Evolutionary conservation across 2,113 vertebrate species (phyloP).

Genomic region (Riparia riparia): DNA sequence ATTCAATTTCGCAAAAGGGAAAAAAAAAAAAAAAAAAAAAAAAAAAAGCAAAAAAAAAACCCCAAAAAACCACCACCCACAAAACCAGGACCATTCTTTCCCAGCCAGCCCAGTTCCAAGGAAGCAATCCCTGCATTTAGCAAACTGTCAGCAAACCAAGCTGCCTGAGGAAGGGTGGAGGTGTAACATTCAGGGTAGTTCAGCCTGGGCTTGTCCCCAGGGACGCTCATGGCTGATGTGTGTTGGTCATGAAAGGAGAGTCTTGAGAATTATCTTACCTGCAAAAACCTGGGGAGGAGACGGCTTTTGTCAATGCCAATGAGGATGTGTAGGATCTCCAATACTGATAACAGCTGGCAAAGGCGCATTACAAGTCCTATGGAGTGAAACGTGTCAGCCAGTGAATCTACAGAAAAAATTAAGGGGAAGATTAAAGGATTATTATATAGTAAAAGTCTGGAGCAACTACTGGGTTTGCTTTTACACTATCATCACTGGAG

Average conservation of each 20-base stretch:
- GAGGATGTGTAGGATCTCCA: constrained; percentile 91
- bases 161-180: not conserved
- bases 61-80: too few species aligned
- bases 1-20: not conserved
- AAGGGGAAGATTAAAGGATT: not conserved
- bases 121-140: not conserved
- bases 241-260: not conserved
- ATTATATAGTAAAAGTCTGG: not conserved
- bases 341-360: constrained; percentile 87
- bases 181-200: not conserved
- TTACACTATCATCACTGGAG: not conserved
- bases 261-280: constrained; percentile 72
- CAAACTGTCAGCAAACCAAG: not conserved
- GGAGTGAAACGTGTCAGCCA: constrained; percentile 91
- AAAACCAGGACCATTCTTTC: not conserved
- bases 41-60: too few species aligned
- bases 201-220: not conserved
- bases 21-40: not conserved
- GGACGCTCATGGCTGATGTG: not conserved
- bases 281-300: constrained; percentile 86
- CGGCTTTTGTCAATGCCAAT: constrained; percentile 82
- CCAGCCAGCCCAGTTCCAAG: not conserved
- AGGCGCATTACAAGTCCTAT: constrained; percentile 90
- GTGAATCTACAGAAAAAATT: constrained; percentile 74
- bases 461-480: not conserved